Percentiles rank a stretch among this genome's conserved stretches.
phyloP scores from a whole-genome alignment of 2,888 invertebrate genomes.

The Venustoraphidia nigricollis region DNA sequence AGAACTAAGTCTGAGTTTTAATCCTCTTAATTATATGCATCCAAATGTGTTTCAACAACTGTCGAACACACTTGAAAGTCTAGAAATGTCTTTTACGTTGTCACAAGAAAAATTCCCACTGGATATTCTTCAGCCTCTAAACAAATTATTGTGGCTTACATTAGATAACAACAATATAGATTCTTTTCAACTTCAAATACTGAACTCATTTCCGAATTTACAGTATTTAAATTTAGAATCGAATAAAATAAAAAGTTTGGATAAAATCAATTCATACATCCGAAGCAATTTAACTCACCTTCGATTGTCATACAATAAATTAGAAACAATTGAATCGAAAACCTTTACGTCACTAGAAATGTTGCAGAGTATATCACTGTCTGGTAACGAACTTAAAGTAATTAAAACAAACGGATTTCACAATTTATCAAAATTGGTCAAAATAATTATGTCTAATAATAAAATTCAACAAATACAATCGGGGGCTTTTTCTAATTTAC shows the following conservation, averaged over 20 bases:
- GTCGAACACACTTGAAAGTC: conserved; percentile 56
- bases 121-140: conserved; percentile 58
- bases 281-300: conserved; percentile 63
- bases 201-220: conserved; percentile 53
- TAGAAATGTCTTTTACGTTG: conserved; percentile 76
- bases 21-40: conserved; percentile 70
- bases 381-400: conserved; percentile 58
- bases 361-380: conserved; percentile 61
- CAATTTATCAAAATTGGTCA: conserved; percentile 62
- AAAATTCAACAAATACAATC: conserved; percentile 55
- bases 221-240: conserved; percentile 76
- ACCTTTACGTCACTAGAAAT: conserved; percentile 59
- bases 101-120: conserved; percentile 65
- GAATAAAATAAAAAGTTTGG: conserved; percentile 59
- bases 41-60: conserved; percentile 66
- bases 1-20: conserved; percentile 83
- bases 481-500: conserved; percentile 59
- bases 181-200: conserved; percentile 49
- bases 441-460: conserved; percentile 73
- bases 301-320: conserved; percentile 66
- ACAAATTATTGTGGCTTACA: conserved; percentile 65
- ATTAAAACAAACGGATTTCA: conserved; percentile 58
- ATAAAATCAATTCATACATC: conserved; percentile 49
- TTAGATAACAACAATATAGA: conserved; percentile 65
- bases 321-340: conserved; percentile 47